Conservation (phyloP, 2,888 invertebrate genomes). For the Eristalis pertinax region DNA sequence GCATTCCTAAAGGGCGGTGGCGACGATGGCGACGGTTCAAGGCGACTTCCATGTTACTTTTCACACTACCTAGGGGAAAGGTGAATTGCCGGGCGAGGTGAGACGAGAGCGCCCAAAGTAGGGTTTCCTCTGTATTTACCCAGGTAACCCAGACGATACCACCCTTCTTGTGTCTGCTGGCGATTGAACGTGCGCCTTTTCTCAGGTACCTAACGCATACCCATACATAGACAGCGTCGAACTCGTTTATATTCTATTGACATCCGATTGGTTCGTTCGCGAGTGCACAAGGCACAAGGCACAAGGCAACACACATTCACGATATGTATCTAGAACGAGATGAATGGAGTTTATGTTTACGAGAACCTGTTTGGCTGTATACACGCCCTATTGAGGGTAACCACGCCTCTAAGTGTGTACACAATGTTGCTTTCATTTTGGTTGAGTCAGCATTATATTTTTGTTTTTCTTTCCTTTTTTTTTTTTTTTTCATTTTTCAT, state of each 20-base stretch:
- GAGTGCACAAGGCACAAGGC: constrained; percentile 17
- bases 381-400: constrained; percentile 59
- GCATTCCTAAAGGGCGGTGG: constrained; percentile 42
- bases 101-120: background rate
- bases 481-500: background rate
- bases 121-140: constrained; percentile 8
- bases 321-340: constrained; percentile 30
- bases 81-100: background rate
- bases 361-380: constrained; percentile 58
- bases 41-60: constrained; percentile 56
- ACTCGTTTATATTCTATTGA: constrained; percentile 38
- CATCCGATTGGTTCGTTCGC: constrained; percentile 56
- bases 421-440: constrained; percentile 61
- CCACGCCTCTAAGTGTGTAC: constrained; percentile 63
- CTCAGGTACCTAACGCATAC: constrained; percentile 15
- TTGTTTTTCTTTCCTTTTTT: background rate
- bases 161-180: constrained; percentile 27
- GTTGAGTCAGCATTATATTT: constrained; percentile 59
- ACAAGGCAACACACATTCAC: constrained; percentile 23
- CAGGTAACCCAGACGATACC: constrained; percentile 40
- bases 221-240: background rate
- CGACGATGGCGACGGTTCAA: constrained; percentile 43
- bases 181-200: constrained; percentile 38
- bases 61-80: constrained; percentile 12
- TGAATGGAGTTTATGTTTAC: constrained; percentile 43